These are phyloP conservation scores for Thumatha senex DNA, from an alignment of 2,888 invertebrate species.

Conservation along the genomic window DNA sequence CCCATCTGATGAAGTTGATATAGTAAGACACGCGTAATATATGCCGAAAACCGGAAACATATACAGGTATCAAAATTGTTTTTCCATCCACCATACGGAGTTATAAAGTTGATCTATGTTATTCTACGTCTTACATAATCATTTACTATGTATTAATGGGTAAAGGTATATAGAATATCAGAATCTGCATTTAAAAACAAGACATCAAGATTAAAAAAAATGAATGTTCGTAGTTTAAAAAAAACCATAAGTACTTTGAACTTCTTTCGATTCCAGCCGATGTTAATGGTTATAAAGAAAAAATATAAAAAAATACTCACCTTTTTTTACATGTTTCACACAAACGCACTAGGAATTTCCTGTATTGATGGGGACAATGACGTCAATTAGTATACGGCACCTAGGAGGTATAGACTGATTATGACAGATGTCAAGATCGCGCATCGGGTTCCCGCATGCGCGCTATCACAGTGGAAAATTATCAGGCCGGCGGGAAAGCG, in stretches of 20 bases:
- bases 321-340: conserved; percentile 60
- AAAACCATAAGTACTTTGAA: not conserved
- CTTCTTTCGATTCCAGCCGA: not conserved
- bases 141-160: not conserved
- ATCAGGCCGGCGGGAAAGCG: conserved; percentile 37
- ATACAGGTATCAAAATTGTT: conserved; percentile 28
- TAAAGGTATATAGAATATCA: conserved; percentile 1
- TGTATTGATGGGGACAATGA: conserved; percentile 47
- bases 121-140: not conserved
- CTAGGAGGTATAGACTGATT: conserved; percentile 50
- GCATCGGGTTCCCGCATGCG: conserved; percentile 56
- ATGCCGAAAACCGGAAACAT: conserved; percentile 18
- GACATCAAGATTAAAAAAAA: not conserved
- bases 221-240: conserved; percentile 1
- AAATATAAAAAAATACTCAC: conserved; percentile 43
- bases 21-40: conserved; percentile 45
- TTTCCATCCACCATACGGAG: conserved; percentile 13
- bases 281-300: not conserved
- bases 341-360: conserved; percentile 41
- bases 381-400: conserved; percentile 54
- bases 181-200: not conserved
- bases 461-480: conserved; percentile 38
- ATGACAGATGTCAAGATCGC: conserved; percentile 73
- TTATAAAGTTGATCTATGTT: conserved; percentile 21
- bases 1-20: conserved; percentile 24